These are phyloP conservation scores for Prietella phreatophila DNA, from an alignment of 2,113 vertebrate genomes.

Conservation along the genomic window DNA sequence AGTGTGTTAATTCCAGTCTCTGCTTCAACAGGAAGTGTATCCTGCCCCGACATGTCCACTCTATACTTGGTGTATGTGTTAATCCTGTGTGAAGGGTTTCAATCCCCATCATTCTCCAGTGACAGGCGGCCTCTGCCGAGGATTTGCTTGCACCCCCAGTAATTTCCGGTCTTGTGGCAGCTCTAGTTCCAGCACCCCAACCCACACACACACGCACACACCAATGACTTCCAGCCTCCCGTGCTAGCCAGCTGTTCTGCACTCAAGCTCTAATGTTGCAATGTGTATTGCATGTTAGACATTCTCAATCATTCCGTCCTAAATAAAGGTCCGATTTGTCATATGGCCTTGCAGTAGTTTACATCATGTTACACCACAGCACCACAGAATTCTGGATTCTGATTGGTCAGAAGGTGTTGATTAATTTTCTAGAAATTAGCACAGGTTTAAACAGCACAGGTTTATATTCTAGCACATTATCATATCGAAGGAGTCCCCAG, in stretches of 20 bases:
- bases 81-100: constrained; percentile 83
- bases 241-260: constrained; percentile 30
- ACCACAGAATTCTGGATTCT: not conserved
- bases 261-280: constrained; percentile 16
- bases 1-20: constrained; percentile 5
- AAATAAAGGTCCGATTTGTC: constrained; percentile 9
- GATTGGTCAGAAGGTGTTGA: not conserved
- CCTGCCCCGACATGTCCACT: constrained; percentile 53
- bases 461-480: not conserved
- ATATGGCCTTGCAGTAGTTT: not conserved
- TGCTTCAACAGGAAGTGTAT: constrained; percentile 38
- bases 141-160: constrained; percentile 59
- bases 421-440: not conserved
- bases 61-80: constrained; percentile 72
- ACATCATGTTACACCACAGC: not conserved
- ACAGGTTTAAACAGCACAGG: not conserved
- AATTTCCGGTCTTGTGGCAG: constrained; percentile 51
- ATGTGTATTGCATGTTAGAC: constrained; percentile 3
- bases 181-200: constrained; percentile 41
- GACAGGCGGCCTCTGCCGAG: constrained; percentile 76
- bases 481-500: not conserved
- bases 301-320: not conserved
- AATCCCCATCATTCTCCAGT: constrained; percentile 78
- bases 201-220: constrained; percentile 18
- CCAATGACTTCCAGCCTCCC: constrained; percentile 3